Base-by-base conservation (phyloP, 2,888 invertebrate genomes). In the Ochlodes sylvanus region DNA sequence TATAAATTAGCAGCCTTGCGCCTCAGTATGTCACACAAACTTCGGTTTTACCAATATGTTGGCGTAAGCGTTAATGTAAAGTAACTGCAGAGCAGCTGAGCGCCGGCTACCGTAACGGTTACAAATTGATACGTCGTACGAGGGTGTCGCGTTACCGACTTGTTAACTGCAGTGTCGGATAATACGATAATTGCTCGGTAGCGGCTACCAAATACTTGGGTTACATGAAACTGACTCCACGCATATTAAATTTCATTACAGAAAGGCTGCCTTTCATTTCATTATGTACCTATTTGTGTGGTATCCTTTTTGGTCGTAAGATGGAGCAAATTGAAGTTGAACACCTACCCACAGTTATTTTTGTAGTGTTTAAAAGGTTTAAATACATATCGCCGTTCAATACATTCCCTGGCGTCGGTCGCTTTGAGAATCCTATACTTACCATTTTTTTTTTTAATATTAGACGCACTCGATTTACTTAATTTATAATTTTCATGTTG, bases 121-220 rank as follows among this genome's bases (percentile, higher is more conserved):
- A 54, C 44, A 47, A 52, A 66, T 54, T 17, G 66, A 60, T 60
- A 66, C 34, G 12, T 61, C 54, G 44, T 60, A 61, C 60, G 54
- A 42, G 54, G 44, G 10, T 60, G 60, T 67, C 60, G 9, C 5
- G 15, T 67, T 32, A 55, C 66, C 10, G 50, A 57, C 60, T 27
- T 66, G 58, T 60, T 32, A 60, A 60, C 42, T 60, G 50, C 50
- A 58, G 64, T 52, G 52, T 58, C 50, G 9, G 10, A 61, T 67
- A 55, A 67, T 67, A 54, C 44, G 67, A 66, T 67, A 67, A 67
- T 61, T 61, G 54, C 44, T 55, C 61, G 44, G 67, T 67, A 67
- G 67, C 67, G 1, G 10, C 14, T 54, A 19, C 54, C 41, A 21
- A 54, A 38, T 34, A 34, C 54, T 57, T 54, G 44, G 44, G 10